Evolutionary conservation across 2,888 invertebrate genomes (phyloP).

Genomic region (Hirudinaria manillensis): DNA sequence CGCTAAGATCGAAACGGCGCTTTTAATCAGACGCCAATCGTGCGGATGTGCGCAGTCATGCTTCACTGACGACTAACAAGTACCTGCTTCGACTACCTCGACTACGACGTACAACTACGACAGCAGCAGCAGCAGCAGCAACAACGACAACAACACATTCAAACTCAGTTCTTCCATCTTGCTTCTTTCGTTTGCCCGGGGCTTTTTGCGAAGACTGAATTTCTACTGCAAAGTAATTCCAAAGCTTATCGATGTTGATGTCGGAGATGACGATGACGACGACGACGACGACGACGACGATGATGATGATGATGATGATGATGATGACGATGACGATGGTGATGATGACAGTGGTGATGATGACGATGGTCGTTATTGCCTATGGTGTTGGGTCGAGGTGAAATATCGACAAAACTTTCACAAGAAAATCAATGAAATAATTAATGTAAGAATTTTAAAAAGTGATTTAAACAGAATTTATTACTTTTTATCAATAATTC

Average conservation of each 20-base stretch:
- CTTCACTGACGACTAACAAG: background rate
- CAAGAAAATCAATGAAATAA: no score
- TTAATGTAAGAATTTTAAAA: no score
- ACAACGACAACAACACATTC: background rate
- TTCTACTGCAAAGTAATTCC: background rate
- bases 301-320: constrained; percentile 27
- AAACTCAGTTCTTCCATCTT: background rate
- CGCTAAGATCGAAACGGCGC: no score
- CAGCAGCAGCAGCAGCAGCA: constrained; percentile 5
- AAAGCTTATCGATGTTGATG: constrained; percentile 7
- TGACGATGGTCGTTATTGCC: constrained; percentile 13
- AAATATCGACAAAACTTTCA: no score
- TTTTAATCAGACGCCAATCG: no score
- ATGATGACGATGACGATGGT: constrained; percentile 27
- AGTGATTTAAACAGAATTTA: no score
- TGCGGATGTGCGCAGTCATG: no score
- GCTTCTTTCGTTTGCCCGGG: background rate
- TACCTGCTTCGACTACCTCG: background rate
- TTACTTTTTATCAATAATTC: no score
- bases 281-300: constrained; percentile 20
- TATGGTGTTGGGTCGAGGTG: background rate
- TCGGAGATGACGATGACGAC: constrained; percentile 17
- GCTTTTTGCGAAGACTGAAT: background rate
- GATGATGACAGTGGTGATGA: constrained; percentile 21
- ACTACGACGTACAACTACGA: background rate